Conservation (phyloP, 1,140 invertebrate species). For the Copidosoma floridanum region DNA sequence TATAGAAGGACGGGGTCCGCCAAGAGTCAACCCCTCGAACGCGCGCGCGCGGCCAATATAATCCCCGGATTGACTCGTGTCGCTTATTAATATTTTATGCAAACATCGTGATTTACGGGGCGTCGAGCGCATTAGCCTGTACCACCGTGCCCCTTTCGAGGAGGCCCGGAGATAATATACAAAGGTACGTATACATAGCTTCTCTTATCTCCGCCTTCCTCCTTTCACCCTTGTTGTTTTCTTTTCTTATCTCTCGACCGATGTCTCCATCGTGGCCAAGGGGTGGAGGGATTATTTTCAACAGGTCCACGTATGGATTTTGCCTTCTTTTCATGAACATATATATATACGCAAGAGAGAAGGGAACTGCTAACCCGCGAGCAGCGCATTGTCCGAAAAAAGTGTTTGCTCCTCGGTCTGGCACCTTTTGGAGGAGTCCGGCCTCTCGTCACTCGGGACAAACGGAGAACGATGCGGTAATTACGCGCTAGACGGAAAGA, state of each 20-base stretch:
- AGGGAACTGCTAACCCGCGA: too few relatives aligned
- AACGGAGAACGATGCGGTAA: too few relatives aligned
- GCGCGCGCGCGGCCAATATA: too few relatives aligned
- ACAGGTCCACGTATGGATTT: too few relatives aligned
- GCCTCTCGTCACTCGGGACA: too few relatives aligned
- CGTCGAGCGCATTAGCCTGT: constrained; percentile 37
- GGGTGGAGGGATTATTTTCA: not conserved
- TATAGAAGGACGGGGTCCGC: too few relatives aligned
- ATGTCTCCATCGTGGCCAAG: not conserved
- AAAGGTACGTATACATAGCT: not conserved
- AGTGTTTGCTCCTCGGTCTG: not conserved
- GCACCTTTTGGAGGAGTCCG: too few relatives aligned
- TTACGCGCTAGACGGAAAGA: constrained; percentile 3
- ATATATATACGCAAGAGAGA: too few relatives aligned
- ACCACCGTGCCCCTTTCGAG: not conserved
- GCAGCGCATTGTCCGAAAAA: constrained; percentile 4
- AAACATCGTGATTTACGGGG: constrained; percentile 55
- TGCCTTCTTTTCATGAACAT: too few relatives aligned
- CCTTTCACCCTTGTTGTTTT: not conserved
- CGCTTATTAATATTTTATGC: constrained; percentile 60
- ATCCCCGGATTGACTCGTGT: constrained; percentile 59
- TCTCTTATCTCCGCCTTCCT: constrained; percentile 7
- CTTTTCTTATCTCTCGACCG: not conserved
- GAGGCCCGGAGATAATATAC: not conserved
- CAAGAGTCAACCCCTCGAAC: too few relatives aligned